These are phyloP conservation scores for Hybos culiciformis DNA, from an alignment of 2,888 invertebrate species.

Conservation along the genomic window DNA sequence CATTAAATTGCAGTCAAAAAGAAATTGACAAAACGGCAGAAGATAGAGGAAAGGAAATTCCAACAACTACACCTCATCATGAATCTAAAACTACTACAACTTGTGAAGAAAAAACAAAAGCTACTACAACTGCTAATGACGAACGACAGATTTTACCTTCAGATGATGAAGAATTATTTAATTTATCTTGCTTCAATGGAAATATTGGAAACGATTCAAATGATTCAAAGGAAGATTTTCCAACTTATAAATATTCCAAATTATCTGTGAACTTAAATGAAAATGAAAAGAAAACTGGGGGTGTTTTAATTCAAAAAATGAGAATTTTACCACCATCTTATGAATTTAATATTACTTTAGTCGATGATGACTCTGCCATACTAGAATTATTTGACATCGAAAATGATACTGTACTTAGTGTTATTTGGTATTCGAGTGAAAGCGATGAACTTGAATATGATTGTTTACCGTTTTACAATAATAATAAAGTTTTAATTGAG, in stretches of 20 bases:
- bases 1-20: slow-evolving; percentile 1
- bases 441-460: slow-evolving; percentile 1
- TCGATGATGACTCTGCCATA: slow-evolving; percentile 18
- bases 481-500: slow-evolving; percentile 17
- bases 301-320: not conserved
- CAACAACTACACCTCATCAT: not conserved
- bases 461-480: not conserved
- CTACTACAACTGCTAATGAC: slow-evolving; percentile 1
- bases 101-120: slow-evolving; percentile 7
- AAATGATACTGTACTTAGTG: not conserved
- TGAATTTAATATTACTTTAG: slow-evolving; percentile 20
- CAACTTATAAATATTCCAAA: not conserved
- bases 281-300: no score
- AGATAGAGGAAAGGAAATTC: not conserved
- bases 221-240: not conserved
- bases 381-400: slow-evolving; percentile 28
- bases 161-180: not conserved
- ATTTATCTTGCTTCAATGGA: slow-evolving; percentile 1
- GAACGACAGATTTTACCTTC: not conserved
- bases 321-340: slow-evolving; percentile 18
- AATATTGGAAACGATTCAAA: not conserved
- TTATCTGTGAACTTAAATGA: no score
- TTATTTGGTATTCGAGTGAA: no score
- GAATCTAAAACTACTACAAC: not conserved
- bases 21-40: not conserved